Evolutionary conservation across 2,113 vertebrate genomes (phyloP).

Genomic region (Leuciscus idus): DNA sequence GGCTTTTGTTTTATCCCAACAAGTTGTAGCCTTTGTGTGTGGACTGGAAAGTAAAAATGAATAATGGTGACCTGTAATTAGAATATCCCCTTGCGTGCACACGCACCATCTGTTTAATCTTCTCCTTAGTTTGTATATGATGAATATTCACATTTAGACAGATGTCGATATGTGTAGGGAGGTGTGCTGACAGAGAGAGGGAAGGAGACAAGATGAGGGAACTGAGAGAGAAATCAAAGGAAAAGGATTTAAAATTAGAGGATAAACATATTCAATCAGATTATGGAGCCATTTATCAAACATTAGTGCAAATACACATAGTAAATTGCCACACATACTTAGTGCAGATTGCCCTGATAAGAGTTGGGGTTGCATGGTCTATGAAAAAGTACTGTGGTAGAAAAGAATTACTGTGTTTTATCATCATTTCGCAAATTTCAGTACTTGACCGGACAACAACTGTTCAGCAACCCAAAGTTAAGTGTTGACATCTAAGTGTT

Average conservation of each 20-base stretch:
- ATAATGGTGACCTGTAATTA: slow-evolving; percentile 23
- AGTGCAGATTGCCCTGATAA: neutral
- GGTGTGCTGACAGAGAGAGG: slow-evolving; percentile 4
- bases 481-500: neutral
- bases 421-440: neutral
- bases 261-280: slow-evolving; percentile 23
- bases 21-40: neutral
- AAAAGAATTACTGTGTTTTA: neutral
- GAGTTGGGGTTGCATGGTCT: neutral
- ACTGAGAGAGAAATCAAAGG: neutral
- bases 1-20: neutral
- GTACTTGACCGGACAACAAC: neutral
- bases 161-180: neutral
- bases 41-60: neutral
- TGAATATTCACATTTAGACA: slow-evolving; percentile 43
- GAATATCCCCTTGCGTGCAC: neutral
- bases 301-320: slow-evolving; percentile 9
- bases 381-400: neutral
- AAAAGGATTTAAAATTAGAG: neutral
- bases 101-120: slow-evolving; percentile 44
- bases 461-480: neutral
- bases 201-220: slow-evolving; percentile 1
- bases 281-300: slow-evolving; percentile 37
- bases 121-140: slow-evolving; percentile 28
- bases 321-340: neutral